Base-by-base conservation (phyloP, 1,140 invertebrate species). In the Caerostris darwini region DNA sequence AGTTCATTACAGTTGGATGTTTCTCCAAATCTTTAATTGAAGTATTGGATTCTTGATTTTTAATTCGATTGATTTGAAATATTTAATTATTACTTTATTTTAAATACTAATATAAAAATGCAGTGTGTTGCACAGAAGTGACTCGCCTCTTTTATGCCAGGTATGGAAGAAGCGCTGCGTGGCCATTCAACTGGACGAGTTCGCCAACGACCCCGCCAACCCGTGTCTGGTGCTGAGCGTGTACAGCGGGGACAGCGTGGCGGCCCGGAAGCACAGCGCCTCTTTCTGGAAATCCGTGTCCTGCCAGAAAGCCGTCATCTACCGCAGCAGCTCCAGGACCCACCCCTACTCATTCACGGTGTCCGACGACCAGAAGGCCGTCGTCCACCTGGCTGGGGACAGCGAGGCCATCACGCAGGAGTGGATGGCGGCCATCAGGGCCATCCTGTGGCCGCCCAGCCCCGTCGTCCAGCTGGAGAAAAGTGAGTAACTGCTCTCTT, bases 391-490 rank as follows among this genome's bases (percentile, higher is more conserved):
- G 67, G 88, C 94, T 12, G 95, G 83, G 6, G 90, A 90, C 12
- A 92, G 90, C 8, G 95, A 95, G 57, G 90, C 90, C 19, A 19
- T 67, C 5, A 86, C 87, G 53, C 94, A 95, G 58, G 89, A 93
- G 19, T 95, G 95, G 95, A 95, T 95, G 94, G 92, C 93, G 0
- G 88, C 90, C 34, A 82, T 95, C 6, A 89, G 95, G 19, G 83
- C 86, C 0, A 54, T 87, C 10, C 87, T 95, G 5, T 95, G 95
- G 94, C 95, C 95, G 3, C 93, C 94, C 1, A 94, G 89, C 64
- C 93, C 94, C 0, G 59, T 94, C 1, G 54, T 95, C 14, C 92
- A 95, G 88, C 67, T 95, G 17, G 94, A 95, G 67, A 94, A 86
- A 54, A 85, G 95, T 95, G 71, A 94, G 90, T 90, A 83, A 12